Evolutionary conservation across 2,113 vertebrate genomes (phyloP).

Genomic region (Callopanchax toddi): DNA sequence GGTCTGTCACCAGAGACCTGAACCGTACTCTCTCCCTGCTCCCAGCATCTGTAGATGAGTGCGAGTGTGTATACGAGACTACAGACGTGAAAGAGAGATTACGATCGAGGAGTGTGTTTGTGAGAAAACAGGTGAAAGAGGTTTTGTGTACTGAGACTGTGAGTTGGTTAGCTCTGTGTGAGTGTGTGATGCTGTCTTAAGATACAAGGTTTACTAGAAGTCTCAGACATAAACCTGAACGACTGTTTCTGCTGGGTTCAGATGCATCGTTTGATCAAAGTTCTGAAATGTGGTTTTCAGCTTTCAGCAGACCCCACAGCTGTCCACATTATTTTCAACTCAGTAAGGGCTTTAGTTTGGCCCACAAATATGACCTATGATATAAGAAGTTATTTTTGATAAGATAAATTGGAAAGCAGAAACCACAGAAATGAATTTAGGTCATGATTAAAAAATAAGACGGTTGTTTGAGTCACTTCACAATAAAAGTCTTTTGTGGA

Average conservation of each 20-base stretch:
- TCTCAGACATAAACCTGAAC: constrained; percentile 21
- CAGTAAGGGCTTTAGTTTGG: not conserved
- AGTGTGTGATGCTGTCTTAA: constrained; percentile 15
- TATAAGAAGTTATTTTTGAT: too few species aligned
- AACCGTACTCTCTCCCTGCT: constrained; percentile 82
- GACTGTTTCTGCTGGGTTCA: not conserved
- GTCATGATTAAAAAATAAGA: too few species aligned
- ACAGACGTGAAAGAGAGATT: constrained; percentile 63
- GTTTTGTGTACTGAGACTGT: constrained; percentile 64
- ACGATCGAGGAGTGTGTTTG: constrained; percentile 69
- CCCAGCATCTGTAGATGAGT: constrained; percentile 44
- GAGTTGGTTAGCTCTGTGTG: constrained; percentile 21
- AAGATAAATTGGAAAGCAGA: too few species aligned
- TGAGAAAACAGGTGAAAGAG: constrained; percentile 51
- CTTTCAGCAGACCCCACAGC: not conserved
- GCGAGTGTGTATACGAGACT: constrained; percentile 30
- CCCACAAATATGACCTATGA: not conserved
- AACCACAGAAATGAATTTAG: too few species aligned
- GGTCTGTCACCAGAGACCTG: constrained; percentile 96
- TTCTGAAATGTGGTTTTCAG: not conserved
- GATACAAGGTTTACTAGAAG: constrained; percentile 20
- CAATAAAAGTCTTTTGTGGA: too few species aligned
- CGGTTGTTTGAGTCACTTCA: too few species aligned
- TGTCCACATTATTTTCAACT: too few species aligned
- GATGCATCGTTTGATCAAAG: not conserved